phyloP scores from a whole-genome alignment of 2,113 vertebrate genomes.

The Vulpes ferrilata region DNA sequence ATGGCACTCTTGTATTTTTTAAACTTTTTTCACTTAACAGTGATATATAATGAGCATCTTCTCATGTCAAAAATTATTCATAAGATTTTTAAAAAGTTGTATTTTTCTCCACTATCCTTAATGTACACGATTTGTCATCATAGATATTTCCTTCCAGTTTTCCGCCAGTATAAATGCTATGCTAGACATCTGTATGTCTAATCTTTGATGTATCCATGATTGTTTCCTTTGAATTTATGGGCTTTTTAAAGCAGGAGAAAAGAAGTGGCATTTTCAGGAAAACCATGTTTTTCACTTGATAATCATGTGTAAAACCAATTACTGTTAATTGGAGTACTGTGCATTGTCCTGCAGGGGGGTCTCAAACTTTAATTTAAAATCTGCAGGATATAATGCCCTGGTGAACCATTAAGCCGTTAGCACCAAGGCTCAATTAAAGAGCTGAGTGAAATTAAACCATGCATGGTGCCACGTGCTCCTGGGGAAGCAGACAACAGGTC shows the following conservation, averaged over 20 bases:
- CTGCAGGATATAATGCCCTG: neutral
- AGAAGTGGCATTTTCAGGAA: conserved; percentile 45
- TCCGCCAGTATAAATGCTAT: neutral
- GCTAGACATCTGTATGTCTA: neutral
- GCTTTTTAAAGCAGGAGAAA: conserved; percentile 21
- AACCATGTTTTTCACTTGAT: conserved; percentile 45
- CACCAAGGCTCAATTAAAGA: conserved; percentile 49
- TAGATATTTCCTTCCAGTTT: neutral
- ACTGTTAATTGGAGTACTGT: conserved; percentile 57
- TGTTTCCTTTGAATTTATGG: neutral
- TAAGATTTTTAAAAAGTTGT: neutral
- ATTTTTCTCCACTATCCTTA: neutral
- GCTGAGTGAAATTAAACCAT: neutral
- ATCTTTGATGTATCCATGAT: neutral
- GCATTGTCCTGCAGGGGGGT: neutral
- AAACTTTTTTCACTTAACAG: neutral
- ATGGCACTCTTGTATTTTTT: neutral
- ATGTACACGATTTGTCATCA: neutral
- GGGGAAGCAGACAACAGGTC: neutral
- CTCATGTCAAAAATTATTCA: neutral
- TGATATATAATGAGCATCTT: neutral
- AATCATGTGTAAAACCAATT: conserved; percentile 54
- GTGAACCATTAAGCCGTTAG: conserved; percentile 45
- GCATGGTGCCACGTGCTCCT: rapidly evolving
- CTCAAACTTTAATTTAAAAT: conserved; percentile 74